Base-by-base conservation (phyloP, 2,113 vertebrate species). In the Clinocottus analis region DNA sequence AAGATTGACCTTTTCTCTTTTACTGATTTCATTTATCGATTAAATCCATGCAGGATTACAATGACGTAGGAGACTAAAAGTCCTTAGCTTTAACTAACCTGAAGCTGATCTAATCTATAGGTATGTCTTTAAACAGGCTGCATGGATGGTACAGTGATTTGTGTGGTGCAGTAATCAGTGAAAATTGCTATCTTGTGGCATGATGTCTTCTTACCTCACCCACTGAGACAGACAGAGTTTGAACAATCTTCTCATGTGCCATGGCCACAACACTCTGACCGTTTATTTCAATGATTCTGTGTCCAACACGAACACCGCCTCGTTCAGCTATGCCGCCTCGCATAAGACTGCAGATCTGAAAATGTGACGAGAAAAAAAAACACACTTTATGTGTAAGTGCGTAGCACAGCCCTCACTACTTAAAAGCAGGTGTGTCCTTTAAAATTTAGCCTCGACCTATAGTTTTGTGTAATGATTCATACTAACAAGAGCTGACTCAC, bases 261-360 rank as follows among this genome's bases (percentile, higher is more conserved):
- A 98, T 99, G 33, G 98, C 98, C 79, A 99, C 98, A 11, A 99
- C 98, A 0, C 98, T 99, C 94, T 99, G 98, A 75, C 98, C 96
- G 0, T 99, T 99, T 93, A 99, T 99, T 92, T 99, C 98, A 27
- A 99, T 99, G 70, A 99, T 99, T 19, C 98, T 95, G 78, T 99
- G 98, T 59, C 98, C 98, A 0, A 99, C 98, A 1, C 98, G 94
- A 0, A 99, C 98, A 0, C 98, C 98, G 0, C 98, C 98, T 80
- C 98, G 94, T 91, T 99, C 98, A 0, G 98, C 98, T 27, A 99
- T 99, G 56, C 98, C 98, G 0, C 98, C 98, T 79, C 98, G 92
- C 98, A 99, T 99, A 87, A 99, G 94, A 84, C 98, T 99, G 95
- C 98, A 99, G 72, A 99, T 99, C 98, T 99, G 89, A 31, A 79